Evolutionary conservation across 2,888 invertebrate genomes (phyloP).

Genomic region (Keiferia lycopersicella): DNA sequence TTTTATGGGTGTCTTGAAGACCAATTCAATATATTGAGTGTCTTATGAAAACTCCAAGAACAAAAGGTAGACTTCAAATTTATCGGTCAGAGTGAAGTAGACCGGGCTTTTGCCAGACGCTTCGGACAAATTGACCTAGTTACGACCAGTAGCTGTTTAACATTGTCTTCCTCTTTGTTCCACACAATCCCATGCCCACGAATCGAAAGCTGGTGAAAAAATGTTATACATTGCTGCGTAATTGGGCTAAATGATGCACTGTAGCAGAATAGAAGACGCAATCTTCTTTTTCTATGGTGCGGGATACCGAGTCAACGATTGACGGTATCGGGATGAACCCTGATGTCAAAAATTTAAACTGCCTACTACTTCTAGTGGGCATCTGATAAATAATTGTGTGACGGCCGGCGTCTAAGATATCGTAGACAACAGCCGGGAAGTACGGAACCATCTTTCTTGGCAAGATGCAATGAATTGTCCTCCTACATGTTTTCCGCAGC

Average conservation of each 20-base stretch:
- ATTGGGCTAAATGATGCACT: neutral
- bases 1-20: slow-evolving; percentile 1
- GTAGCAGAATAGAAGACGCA: neutral
- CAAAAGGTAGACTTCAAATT: slow-evolving; percentile 21
- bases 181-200: neutral
- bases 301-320: neutral
- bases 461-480: neutral
- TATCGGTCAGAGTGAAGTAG: slow-evolving; percentile 16
- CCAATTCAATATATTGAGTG: slow-evolving; percentile 14
- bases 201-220: neutral
- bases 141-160: slow-evolving; percentile 8
- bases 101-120: slow-evolving; percentile 20
- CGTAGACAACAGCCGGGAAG: too few species aligned
- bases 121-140: slow-evolving; percentile 19
- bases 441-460: too few species aligned
- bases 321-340: too few species aligned
- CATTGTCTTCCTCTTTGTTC: slow-evolving; percentile 19
- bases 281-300: neutral
- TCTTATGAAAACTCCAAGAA: slow-evolving; percentile 15
- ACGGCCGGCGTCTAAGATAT: too few species aligned
- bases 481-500: neutral
- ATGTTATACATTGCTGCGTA: neutral
- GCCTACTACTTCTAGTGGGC: too few species aligned
- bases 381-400: too few species aligned
- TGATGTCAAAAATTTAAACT: too few species aligned